phyloP scores from a whole-genome alignment of 2,113 vertebrate species.

The Pollimyrus isidori region DNA sequence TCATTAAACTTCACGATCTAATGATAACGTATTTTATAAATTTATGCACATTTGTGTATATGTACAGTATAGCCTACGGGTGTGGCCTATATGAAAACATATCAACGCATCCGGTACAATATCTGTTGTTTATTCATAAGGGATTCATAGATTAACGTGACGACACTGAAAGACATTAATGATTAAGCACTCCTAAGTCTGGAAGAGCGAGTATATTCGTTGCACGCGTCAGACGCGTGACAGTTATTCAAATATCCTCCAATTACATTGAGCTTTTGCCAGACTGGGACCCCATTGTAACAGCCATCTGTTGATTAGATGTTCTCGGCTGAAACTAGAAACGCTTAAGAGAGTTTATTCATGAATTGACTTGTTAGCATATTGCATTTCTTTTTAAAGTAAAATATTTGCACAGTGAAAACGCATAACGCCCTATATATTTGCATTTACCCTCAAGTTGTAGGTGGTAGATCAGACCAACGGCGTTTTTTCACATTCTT shows the following conservation, averaged over 20 bases:
- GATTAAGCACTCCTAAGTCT: neutral
- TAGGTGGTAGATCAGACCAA: neutral
- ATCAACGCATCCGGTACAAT: neutral
- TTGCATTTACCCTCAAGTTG: neutral
- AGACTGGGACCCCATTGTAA: slow-evolving; percentile 44
- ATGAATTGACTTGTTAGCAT: neutral
- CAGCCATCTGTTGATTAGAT: slow-evolving; percentile 58
- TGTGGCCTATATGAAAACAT: neutral
- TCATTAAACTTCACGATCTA: neutral
- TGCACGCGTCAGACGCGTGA: slow-evolving; percentile 65
- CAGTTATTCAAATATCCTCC: slow-evolving; percentile 69
- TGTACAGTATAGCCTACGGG: neutral
- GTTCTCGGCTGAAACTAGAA: neutral
- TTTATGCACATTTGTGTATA: neutral
- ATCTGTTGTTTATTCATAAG: neutral
- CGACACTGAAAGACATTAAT: neutral
- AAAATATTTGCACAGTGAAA: neutral
- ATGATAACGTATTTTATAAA: neutral
- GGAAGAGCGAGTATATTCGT: slow-evolving; percentile 42
- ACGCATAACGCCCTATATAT: too few species aligned
- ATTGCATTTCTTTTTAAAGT: neutral
- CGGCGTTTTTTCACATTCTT: neutral
- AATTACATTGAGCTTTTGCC: slow-evolving; percentile 46
- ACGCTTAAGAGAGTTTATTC: neutral
- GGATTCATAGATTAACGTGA: neutral